Percentiles rank a stretch among this genome's conserved stretches.
Evolutionary conservation across 2,888 invertebrate species (phyloP).

Genomic region (Pegoplata infirma): DNA sequence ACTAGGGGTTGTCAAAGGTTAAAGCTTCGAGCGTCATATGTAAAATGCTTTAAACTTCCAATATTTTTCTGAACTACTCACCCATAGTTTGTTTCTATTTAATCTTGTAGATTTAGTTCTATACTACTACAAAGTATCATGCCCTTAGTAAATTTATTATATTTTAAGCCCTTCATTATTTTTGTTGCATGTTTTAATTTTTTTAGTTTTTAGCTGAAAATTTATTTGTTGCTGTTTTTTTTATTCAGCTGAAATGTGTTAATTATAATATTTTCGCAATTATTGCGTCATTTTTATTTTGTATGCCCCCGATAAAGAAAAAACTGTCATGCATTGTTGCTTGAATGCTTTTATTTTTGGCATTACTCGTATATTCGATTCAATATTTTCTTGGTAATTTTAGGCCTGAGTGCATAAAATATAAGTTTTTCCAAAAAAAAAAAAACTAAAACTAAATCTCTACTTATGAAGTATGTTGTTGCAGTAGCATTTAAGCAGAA

Average conservation of each 20-base stretch:
- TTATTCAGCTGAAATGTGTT: conserved; percentile 33
- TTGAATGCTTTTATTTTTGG: conserved; percentile 23
- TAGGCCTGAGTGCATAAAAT: conserved; percentile 23
- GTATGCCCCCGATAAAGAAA: neutral
- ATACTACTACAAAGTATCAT: too few relatives aligned
- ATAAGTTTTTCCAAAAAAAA: conserved; percentile 14
- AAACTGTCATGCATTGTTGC: conserved; percentile 53
- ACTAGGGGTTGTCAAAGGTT: too few relatives aligned
- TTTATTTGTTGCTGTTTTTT: conserved; percentile 8
- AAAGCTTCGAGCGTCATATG: too few relatives aligned
- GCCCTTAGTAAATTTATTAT: conserved; percentile 7
- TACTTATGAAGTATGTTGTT: conserved; percentile 5
- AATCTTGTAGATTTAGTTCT: too few relatives aligned
- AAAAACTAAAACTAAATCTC: too few relatives aligned
- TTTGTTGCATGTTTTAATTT: conserved; percentile 33
- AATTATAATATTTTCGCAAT: conserved; percentile 46
- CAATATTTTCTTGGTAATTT: conserved; percentile 46
- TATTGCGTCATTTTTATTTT: conserved; percentile 40
- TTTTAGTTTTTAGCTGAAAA: conserved; percentile 14
- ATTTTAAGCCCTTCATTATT: conserved; percentile 19
- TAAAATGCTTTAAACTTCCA: too few relatives aligned
- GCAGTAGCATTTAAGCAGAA: conserved; percentile 33
- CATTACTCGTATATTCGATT: conserved; percentile 17
- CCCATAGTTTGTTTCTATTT: too few relatives aligned
- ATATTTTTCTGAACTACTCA: too few relatives aligned